Base-by-base conservation (phyloP, 1,140 invertebrate genomes). In the Temnothorax longispinosus region DNA sequence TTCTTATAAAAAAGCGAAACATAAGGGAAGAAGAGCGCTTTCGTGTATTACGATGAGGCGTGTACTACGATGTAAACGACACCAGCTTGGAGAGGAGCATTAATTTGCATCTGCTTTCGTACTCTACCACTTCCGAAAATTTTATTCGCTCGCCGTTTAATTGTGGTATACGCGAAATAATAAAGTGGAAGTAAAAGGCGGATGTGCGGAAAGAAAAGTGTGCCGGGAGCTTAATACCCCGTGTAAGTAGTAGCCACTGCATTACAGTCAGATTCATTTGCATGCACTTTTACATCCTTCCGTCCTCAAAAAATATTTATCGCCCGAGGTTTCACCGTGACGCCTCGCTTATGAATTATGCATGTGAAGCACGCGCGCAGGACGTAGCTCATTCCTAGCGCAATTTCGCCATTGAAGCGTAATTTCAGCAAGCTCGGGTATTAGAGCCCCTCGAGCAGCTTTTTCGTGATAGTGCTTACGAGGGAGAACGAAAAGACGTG, bases 281-380 rank as follows among this genome's bases (percentile, higher is more conserved):
- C 89, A 91, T 90, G 84, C 89, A 90, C 87, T 91, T 90, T 91
- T 88, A 88, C 88, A 62, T 90, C 76, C 58, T 88, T 69, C 60
- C 89, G 84, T 38, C 82, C 65, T 85, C 87, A 88, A 91, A 91
- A 91, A 92, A 92, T 94, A 94, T 94, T 93, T 92, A 93, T 93
- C 93, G 90, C 90, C 87, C 65, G 87, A 88, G 89, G 91, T 92
- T 91, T 91, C 92, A 87, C 80, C 86, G 87, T 92, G 91, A 93
- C 93, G 90, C 86, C 80, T 78, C 89, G 81, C 91, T 94, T 93
- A 94, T 94, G 92, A 94, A 94, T 94, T 94, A 94, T 94, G 93
- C 92, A 94, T 94, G 89, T 75, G 77, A 85, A 85, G 82, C 85
- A 90, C 65, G 89, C 88, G 89, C 92, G 74, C 88, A 89, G 89